Evolutionary conservation across 2,888 invertebrate species (phyloP).

Genomic region (Molorchus minor): DNA sequence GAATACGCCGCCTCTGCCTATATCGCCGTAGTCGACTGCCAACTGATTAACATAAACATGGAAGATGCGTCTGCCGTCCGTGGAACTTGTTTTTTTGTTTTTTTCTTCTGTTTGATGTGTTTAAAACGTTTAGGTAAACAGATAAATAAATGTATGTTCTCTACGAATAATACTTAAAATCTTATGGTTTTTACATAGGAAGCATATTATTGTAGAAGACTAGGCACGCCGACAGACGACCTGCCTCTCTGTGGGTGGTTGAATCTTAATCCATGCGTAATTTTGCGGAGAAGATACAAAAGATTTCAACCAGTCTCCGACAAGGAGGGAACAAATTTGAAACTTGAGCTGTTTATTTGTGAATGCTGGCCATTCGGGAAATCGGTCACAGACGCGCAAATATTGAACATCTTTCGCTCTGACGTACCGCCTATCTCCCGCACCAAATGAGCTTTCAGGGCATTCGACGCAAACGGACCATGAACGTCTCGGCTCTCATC

Average conservation of each 20-base stretch:
- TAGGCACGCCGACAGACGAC: too few species aligned
- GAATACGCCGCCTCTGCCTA: conserved; percentile 12
- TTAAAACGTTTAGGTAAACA: too few species aligned
- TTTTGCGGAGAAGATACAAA: conserved; percentile 15
- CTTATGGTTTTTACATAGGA: too few species aligned
- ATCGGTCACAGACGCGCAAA: conserved; percentile 30
- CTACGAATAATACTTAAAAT: too few species aligned
- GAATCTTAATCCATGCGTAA: conserved; percentile 24
- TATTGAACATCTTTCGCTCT: conserved; percentile 27
- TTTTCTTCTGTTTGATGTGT: too few species aligned
- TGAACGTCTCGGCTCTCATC: not conserved
- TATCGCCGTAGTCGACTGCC: not conserved
- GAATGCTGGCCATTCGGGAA: conserved; percentile 27
- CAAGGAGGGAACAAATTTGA: conserved; percentile 37
- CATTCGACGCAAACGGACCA: conserved; percentile 5
- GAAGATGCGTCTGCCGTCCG: not conserved
- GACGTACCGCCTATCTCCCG: conserved; percentile 6
- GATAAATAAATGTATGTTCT: too few species aligned
- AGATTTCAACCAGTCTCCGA: conserved; percentile 22
- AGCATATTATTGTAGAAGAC: too few species aligned
- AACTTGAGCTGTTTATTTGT: conserved; percentile 36
- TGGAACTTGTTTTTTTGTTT: too few species aligned
- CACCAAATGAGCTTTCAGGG: not conserved
- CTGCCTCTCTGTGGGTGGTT: conserved; percentile 39
- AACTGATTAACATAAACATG: conserved; percentile 1